A percentile compares a stretch with the other conserved stretches of the same genome.
These are phyloP conservation scores for Anguilla obscura DNA, from an alignment of 2,797 vertebrate species.

Conservation along the genomic window DNA sequence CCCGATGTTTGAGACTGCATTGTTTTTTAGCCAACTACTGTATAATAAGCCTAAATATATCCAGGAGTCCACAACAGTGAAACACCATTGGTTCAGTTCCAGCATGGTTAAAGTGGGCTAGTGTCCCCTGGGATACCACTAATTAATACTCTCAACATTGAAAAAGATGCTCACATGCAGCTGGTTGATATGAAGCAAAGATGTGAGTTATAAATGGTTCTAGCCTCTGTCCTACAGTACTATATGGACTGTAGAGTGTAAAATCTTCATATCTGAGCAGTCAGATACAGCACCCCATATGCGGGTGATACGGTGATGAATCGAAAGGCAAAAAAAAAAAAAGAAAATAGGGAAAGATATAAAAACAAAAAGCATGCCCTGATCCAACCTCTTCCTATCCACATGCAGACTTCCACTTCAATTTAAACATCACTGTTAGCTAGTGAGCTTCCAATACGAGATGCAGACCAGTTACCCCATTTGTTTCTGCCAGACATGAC, in stretches of 20 bases:
- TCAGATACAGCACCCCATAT: background rate
- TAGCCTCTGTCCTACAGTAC: background rate
- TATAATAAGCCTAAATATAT: too few relatives aligned
- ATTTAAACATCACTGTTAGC: background rate
- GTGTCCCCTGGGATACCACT: too few relatives aligned
- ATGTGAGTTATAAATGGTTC: background rate
- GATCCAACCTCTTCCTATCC: too few relatives aligned
- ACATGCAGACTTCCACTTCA: background rate
- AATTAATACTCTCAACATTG: background rate
- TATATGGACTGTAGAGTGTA: background rate
- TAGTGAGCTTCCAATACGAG: background rate
- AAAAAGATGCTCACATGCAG: background rate
- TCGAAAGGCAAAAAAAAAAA: too few relatives aligned
- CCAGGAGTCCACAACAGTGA: too few relatives aligned
- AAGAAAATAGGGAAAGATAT: too few relatives aligned
- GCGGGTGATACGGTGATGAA: too few relatives aligned
- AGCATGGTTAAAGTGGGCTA: too few relatives aligned
- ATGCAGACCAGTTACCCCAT: background rate
- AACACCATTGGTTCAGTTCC: too few relatives aligned
- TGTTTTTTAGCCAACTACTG: too few relatives aligned
- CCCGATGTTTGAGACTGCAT: too few relatives aligned
- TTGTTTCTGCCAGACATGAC: background rate
- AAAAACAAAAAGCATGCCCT: too few relatives aligned
- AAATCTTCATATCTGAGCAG: background rate
- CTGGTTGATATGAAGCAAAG: background rate